A percentile compares a stretch with the other conserved stretches of the same genome.
Conservation (phyloP, 2,888 invertebrate species). For the Harmothoe impar region DNA sequence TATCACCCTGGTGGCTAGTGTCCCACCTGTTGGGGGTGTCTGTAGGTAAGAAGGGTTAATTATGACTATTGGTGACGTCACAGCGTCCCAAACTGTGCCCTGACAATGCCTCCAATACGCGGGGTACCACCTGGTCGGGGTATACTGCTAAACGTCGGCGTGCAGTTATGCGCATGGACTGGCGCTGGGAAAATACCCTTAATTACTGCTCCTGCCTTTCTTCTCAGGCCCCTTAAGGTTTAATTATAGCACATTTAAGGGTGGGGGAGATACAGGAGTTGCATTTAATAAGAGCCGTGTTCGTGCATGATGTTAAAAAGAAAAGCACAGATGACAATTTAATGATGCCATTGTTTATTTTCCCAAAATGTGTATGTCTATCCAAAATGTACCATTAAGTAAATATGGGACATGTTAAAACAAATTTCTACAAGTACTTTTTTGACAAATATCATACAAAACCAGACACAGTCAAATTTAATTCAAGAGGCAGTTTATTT, state of each 20-base stretch:
- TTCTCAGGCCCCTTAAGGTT: not conserved
- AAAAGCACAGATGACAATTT: not conserved
- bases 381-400: not conserved
- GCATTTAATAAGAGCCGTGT: not conserved
- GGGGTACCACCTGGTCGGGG: not conserved
- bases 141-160: not conserved
- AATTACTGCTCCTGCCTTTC: not conserved
- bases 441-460: too few relatives aligned
- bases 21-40: slow-evolving; percentile 23
- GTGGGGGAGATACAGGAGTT: not conserved
- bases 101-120: not conserved
- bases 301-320: not conserved
- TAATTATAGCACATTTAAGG: not conserved
- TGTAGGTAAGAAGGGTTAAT: slow-evolving; percentile 1
- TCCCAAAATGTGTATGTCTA: not conserved
- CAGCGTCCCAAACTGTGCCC: slow-evolving; percentile 15
- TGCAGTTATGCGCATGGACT: not conserved
- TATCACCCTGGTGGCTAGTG: not conserved
- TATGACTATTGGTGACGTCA: slow-evolving; percentile 3
- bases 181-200: not conserved
- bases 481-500: too few relatives aligned
- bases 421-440: too few relatives aligned
- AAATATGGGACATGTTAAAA: too few relatives aligned
- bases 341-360: not conserved
- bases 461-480: too few relatives aligned